Percentiles rank a stretch among this genome's conserved stretches.
Conservation (phyloP, 1,140 invertebrate genomes). For the silkworm (Bombyx mori) region ASM3026992v2 NC_085115.1:8817001-8817500, state of each 20-base stretch:
- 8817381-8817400: conserved; percentile 63
- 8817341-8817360: conserved; percentile 51
- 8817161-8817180: too few species aligned
- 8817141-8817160: conserved; percentile 29
- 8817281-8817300: conserved; percentile 52
- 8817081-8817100: conserved; percentile 21
- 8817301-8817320: conserved; percentile 49
- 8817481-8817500: conserved; percentile 66
- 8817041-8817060: conserved; percentile 31
- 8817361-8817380: conserved; percentile 56
- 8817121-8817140: conserved; percentile 53
- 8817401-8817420: conserved; percentile 60
- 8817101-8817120: conserved; percentile 39
- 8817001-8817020: conserved; percentile 66
- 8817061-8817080: conserved; percentile 22
- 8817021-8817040: conserved; percentile 60
- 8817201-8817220: too few species aligned
- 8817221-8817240: too few species aligned
- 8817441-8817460: conserved; percentile 64
- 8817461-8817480: conserved; percentile 61
- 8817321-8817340: conserved; percentile 35
- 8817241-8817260: conserved; percentile 22
- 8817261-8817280: conserved; percentile 64
- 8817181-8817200: too few species aligned
- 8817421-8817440: conserved; percentile 71